Base-by-base conservation (phyloP, 1,140 invertebrate genomes). In the Philotrypesis tridentata region DNA sequence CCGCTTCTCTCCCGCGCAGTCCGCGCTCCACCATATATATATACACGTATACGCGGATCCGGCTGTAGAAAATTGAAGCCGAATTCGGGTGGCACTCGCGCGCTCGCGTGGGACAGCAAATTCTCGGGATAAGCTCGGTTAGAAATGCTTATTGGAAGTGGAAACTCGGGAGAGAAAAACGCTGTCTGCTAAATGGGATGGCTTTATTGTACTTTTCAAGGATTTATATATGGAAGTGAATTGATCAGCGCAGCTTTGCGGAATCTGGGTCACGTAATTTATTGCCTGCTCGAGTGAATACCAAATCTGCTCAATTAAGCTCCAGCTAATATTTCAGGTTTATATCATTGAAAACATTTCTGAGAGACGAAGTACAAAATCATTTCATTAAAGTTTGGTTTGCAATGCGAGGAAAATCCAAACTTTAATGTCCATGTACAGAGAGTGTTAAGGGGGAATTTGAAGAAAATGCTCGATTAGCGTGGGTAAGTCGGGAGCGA, bases 61-160 rank as follows among this genome's bases (percentile, higher is more conserved):
- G 48, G 3, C 4, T 37, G 9, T 37, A 37, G 33, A 37, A 5
- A 5, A 37, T 37, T 9, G 48, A n/a, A 55, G 21, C 4, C 48
- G 48, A 17, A 55, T 55, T 55, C 21, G 48, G 21, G 21, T n/a
- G n/a, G n/a, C n/a, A 23, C n/a, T 8, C 5, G 37, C 37, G 70
- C n/a, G n/a, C n/a, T 8, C 5, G 37, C 37, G 70, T 17, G 31
- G 37, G 37, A 40, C 27, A 6, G 31, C 37, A 43, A 23, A 43
- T 72, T 72, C 37, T 17, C 7, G 12, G 71, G 60, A 31, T 55
- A 55, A 55, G 71, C 71, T 55, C 27, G 40, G 12, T 25, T 73
- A 55, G 71, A 73, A 73, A 73, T 73, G 71, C 71, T 73, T 73
- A 73, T 73, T 73, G 71, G 71, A 71, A 55, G 48, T 55, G 21